Evolutionary conservation across 2,113 vertebrate species (phyloP).

Genomic region (Gymnogyps californianus): DNA sequence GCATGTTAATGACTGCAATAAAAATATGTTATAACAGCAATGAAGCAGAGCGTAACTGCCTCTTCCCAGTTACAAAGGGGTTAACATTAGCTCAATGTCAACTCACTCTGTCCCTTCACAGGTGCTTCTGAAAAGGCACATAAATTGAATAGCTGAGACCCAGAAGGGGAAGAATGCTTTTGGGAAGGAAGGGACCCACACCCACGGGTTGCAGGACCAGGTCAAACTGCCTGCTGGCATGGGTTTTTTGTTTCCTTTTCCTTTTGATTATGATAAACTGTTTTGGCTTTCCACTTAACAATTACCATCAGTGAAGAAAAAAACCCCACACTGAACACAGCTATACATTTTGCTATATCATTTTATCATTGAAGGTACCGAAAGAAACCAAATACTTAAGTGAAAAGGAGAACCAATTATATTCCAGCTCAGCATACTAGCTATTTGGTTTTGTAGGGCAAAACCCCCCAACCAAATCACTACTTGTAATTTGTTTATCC

Average conservation of each 20-base stretch:
- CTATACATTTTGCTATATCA: neutral
- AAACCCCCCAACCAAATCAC: neutral
- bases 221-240: slow-evolving; percentile 28
- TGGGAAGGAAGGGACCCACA: slow-evolving; percentile 43
- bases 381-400: neutral
- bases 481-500: neutral
- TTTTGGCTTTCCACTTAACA: neutral
- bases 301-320: neutral
- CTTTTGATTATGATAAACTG: slow-evolving; percentile 15
- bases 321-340: neutral
- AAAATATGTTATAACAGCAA: neutral
- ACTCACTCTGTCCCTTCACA: neutral
- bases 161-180: neutral
- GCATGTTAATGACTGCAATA: neutral
- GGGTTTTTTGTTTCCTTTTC: neutral
- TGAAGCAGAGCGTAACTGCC: neutral
- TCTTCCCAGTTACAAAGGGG: neutral
- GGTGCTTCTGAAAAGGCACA: slow-evolving; percentile 24
- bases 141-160: neutral
- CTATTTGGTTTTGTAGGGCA: neutral
- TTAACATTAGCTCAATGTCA: slow-evolving; percentile 6
- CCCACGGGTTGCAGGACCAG: neutral
- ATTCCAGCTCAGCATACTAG: neutral
- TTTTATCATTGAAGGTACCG: neutral
- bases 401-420: neutral